These are phyloP conservation scores for Scrobipalpa costella DNA, from an alignment of 2,888 invertebrate species.

Conservation along the genomic window DNA sequence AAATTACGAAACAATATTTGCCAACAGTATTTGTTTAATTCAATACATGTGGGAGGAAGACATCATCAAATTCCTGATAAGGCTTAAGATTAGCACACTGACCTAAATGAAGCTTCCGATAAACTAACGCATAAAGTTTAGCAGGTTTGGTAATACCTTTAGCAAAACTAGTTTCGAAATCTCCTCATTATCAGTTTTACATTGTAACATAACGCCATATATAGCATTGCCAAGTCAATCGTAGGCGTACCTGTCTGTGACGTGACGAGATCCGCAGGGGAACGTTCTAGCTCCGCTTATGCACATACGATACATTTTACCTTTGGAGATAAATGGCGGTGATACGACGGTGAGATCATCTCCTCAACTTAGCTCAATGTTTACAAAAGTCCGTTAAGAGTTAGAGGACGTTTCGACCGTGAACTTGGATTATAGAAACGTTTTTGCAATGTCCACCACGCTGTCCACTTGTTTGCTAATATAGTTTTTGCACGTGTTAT, in stretches of 20 bases:
- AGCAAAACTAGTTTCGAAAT: not conserved
- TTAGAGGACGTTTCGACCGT: slow-evolving; percentile 42
- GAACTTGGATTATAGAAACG: slow-evolving; percentile 44
- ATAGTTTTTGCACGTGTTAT: slow-evolving; percentile 18
- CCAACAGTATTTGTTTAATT: not conserved
- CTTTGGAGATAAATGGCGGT: slow-evolving; percentile 56
- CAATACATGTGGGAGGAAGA: not conserved
- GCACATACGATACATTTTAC: slow-evolving; percentile 54
- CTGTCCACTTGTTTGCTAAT: slow-evolving; percentile 21
- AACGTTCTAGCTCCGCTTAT: slow-evolving; percentile 48
- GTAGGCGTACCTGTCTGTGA: slow-evolving; percentile 49
- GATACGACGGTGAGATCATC: slow-evolving; percentile 68
- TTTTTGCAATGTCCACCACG: slow-evolving; percentile 24
- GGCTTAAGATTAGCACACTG: slow-evolving; percentile 10
- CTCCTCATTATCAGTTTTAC: not conserved
- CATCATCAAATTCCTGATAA: slow-evolving; percentile 7
- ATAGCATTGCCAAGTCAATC: not conserved
- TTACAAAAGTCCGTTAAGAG: slow-evolving; percentile 44
- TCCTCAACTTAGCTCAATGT: slow-evolving; percentile 55
- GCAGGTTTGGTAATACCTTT: not conserved
- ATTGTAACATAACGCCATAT: slow-evolving; percentile 11
- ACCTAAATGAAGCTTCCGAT: slow-evolving; percentile 11
- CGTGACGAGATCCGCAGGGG: slow-evolving; percentile 55
- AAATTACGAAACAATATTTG: too few species aligned
- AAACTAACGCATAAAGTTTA: not conserved